Evolutionary conservation across 2,797 vertebrate genomes (phyloP).

Genomic region (Gephyroberyx darwinii): DNA sequence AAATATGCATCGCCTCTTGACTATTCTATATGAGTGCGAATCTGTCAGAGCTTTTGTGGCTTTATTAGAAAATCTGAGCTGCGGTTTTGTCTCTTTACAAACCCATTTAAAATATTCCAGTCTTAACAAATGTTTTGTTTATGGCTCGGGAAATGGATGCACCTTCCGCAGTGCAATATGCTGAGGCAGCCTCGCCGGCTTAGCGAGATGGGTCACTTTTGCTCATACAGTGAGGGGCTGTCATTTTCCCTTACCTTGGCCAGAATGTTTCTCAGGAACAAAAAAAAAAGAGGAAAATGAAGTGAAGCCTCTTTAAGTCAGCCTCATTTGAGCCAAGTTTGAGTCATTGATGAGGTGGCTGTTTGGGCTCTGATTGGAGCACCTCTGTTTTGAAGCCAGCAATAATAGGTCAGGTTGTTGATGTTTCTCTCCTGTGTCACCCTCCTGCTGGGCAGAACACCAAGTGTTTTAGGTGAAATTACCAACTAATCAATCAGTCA

Average conservation of each 20-base stretch:
- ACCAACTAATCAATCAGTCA: slow-evolving; percentile 45
- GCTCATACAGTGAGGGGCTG: background rate
- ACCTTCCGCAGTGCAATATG: slow-evolving; percentile 6
- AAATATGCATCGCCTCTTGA: slow-evolving; percentile 77
- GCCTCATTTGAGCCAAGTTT: slow-evolving; percentile 9
- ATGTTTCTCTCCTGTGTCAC: slow-evolving; percentile 20
- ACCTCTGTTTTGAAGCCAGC: slow-evolving; percentile 30
- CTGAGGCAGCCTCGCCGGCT: background rate
- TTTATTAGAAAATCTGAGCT: slow-evolving; percentile 48
- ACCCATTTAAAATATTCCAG: slow-evolving; percentile 35
- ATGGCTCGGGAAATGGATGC: slow-evolving; percentile 14
- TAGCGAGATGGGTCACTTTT: slow-evolving; percentile 3
- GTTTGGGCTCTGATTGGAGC: slow-evolving; percentile 38
- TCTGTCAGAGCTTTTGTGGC: slow-evolving; percentile 54
- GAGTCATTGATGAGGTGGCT: slow-evolving; percentile 43
- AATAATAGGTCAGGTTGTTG: slow-evolving; percentile 33
- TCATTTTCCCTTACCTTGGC: background rate
- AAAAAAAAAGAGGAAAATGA: background rate
- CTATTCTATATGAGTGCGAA: slow-evolving; percentile 62
- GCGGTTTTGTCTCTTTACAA: slow-evolving; percentile 51
- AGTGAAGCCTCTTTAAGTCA: slow-evolving; percentile 15
- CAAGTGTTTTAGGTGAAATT: slow-evolving; percentile 45
- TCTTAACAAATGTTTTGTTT: slow-evolving; percentile 44
- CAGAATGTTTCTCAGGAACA: background rate
- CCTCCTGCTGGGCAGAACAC: slow-evolving; percentile 32